phyloP scores from a whole-genome alignment of 1,140 invertebrate genomes.

The Steinernema khuongi region DNA sequence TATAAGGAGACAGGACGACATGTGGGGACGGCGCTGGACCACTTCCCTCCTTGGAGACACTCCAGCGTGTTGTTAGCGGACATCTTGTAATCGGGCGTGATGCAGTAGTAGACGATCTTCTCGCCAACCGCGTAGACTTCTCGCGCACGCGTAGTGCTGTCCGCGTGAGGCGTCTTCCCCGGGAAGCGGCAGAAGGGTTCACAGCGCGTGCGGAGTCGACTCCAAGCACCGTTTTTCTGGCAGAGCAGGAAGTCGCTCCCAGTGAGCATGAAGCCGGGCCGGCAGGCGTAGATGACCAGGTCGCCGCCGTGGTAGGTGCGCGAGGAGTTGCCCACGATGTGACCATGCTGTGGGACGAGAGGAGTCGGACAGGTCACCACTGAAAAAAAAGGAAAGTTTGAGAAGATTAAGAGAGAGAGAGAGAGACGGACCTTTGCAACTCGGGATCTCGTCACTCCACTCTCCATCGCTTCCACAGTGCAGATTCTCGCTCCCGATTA shows the following conservation, averaged over 20 bases:
- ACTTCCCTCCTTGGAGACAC: conserved; percentile 74
- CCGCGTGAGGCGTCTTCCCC: conserved; percentile 71
- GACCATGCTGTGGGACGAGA: conserved; percentile 25
- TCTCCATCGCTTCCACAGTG: conserved; percentile 32
- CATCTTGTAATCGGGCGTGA: conserved; percentile 68
- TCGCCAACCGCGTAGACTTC: conserved; percentile 76
- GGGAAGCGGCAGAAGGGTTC: conserved; percentile 20
- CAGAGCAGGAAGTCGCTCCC: conserved; percentile 72
- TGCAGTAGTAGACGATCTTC: conserved; percentile 76
- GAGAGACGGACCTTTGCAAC: conserved; percentile 19
- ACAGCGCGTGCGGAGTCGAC: conserved; percentile 29
- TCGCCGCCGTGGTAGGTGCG: conserved; percentile 63
- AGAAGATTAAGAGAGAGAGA: background rate
- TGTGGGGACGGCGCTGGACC: conserved; percentile 73
- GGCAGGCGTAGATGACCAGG: conserved; percentile 72
- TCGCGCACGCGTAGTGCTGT: conserved; percentile 72
- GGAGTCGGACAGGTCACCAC: conserved; percentile 26
- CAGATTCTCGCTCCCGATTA: conserved; percentile 30
- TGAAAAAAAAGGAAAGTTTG: background rate
- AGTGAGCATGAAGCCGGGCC: conserved; percentile 71
- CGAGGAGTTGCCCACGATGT: conserved; percentile 27
- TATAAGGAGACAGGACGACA: conserved; percentile 51
- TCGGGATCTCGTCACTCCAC: conserved; percentile 33
- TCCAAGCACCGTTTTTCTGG: conserved; percentile 73
- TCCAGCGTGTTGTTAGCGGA: conserved; percentile 71